These are phyloP conservation scores for Raja brachyura DNA, from an alignment of 2,113 vertebrate species.

Conservation along the genomic window DNA sequence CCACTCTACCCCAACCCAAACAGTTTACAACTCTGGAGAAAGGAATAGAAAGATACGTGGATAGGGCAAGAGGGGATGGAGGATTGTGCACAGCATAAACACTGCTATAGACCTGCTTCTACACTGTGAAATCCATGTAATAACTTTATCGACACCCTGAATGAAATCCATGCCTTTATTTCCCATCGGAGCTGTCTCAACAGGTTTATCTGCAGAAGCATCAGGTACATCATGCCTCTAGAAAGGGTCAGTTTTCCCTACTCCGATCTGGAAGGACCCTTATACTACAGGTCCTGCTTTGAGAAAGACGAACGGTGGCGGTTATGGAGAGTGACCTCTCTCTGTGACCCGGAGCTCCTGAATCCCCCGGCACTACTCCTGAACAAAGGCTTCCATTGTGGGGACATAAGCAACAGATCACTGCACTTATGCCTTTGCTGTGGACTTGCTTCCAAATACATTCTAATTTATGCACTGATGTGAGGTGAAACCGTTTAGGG, in stretches of 20 bases:
- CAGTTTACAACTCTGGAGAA: neutral
- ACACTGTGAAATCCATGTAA: too few relatives aligned
- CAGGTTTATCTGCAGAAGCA: neutral
- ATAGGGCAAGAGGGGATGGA: neutral
- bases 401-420: constrained; percentile 33
- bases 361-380: neutral
- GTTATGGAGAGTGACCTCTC: constrained; percentile 22
- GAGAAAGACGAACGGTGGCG: neutral
- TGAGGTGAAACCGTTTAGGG: constrained; percentile 14
- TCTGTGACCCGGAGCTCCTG: constrained; percentile 25
- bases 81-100: neutral
- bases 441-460: neutral
- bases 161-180: neutral
- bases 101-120: neutral
- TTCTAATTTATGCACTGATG: constrained; percentile 31
- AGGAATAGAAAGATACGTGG: neutral
- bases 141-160: neutral
- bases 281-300: neutral
- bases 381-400: constrained; percentile 22
- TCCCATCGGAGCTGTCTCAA: neutral
- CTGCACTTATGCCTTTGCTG: constrained; percentile 19
- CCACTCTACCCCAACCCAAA: neutral
- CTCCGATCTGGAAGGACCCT: neutral
- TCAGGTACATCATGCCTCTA: neutral
- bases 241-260: constrained; percentile 2